Conservation (phyloP, 2,888 invertebrate genomes). For the Heliconius charithonia region DNA sequence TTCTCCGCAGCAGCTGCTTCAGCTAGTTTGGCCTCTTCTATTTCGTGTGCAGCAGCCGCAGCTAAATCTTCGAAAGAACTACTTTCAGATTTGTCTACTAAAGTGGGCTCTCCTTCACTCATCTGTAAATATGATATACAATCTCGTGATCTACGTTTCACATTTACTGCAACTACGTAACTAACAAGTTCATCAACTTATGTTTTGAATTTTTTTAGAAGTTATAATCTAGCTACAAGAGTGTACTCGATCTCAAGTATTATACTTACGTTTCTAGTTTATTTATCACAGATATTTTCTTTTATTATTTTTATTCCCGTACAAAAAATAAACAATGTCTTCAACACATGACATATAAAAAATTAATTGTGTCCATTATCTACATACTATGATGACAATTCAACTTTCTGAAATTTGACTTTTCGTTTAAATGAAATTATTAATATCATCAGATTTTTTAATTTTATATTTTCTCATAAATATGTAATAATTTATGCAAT, state of each 20-base stretch:
- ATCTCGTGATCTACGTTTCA: conserved; percentile 54
- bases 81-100: conserved; percentile 85
- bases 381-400: conserved; percentile 65
- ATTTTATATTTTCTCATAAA: background rate
- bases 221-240: conserved; percentile 21
- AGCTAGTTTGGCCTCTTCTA: conserved; percentile 77
- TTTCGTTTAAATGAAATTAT: conserved; percentile 48
- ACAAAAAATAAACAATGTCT: conserved; percentile 44
- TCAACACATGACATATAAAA: conserved; percentile 46
- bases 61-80: conserved; percentile 87
- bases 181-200: conserved; percentile 43
- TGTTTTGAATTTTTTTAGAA: conserved; percentile 30
- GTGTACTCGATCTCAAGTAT: conserved; percentile 50
- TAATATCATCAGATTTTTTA: background rate
- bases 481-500: too few relatives aligned
- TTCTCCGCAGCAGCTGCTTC: conserved; percentile 69
- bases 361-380: conserved; percentile 43
- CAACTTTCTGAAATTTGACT: conserved; percentile 56
- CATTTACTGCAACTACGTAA: conserved; percentile 44
- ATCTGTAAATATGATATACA: conserved; percentile 64
- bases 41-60: conserved; percentile 83
- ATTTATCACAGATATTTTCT: conserved; percentile 42
- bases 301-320: conserved; percentile 32
- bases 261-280: conserved; percentile 41
- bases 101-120: conserved; percentile 74